Evolutionary conservation across 2,888 invertebrate genomes (phyloP).

Genomic region (Hetaerina titia): DNA sequence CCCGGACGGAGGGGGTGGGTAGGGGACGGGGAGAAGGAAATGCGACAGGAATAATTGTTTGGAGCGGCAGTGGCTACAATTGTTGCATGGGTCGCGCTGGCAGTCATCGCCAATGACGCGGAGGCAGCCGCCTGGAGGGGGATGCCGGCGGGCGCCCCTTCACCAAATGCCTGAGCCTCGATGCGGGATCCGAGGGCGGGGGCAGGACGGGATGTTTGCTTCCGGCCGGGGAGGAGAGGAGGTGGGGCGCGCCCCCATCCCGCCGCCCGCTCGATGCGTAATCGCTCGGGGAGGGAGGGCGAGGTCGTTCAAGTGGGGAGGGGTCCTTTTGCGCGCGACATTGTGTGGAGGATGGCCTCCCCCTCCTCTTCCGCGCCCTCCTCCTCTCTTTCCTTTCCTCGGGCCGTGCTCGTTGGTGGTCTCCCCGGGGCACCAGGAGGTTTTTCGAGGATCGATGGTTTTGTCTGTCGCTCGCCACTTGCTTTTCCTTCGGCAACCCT

Average conservation of each 20-base stretch:
- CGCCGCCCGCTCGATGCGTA: constrained; percentile 69
- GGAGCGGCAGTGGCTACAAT: constrained; percentile 48
- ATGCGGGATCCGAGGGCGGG: neutral
- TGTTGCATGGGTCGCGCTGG: constrained; percentile 42
- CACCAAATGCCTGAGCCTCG: neutral
- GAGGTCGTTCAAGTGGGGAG: constrained; percentile 52
- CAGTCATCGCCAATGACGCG: constrained; percentile 39
- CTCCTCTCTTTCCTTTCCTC: neutral
- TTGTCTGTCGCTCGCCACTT: neutral
- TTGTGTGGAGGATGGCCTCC: constrained; percentile 65
- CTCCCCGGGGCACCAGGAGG: neutral
- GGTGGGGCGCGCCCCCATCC: constrained; percentile 67
- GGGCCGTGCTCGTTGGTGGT: neutral
- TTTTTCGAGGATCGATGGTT: neutral
- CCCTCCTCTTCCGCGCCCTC: neutral
- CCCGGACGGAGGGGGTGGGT: neutral
- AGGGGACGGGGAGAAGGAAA: neutral
- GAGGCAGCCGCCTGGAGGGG: neutral
- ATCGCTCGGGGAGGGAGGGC: constrained; percentile 69
- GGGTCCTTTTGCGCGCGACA: constrained; percentile 48
- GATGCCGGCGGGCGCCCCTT: neutral
- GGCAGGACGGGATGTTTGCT: neutral
- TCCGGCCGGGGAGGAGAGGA: constrained; percentile 40
- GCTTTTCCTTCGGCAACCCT: neutral
- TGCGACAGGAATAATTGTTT: constrained; percentile 47